Conservation (phyloP, 92 coral and sea anemone genomes). For the Porites divaricata region DNA sequence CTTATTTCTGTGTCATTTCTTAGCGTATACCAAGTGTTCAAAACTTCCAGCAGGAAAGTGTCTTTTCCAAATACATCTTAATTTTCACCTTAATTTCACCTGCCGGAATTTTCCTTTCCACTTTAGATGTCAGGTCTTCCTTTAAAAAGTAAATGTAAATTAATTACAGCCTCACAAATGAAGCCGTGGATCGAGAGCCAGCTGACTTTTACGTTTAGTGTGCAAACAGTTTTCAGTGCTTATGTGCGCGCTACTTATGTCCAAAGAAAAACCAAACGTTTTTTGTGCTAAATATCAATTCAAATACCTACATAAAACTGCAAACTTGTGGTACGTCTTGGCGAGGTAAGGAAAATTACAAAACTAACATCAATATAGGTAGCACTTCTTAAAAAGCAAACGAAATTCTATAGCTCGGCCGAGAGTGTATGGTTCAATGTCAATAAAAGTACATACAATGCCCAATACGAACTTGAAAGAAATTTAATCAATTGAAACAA, state of each 20-base stretch:
- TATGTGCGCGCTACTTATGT: neutral
- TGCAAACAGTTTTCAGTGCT: neutral
- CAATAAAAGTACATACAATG: neutral
- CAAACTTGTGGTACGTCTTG: no score
- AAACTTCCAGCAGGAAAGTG: no score
- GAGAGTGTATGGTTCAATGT: neutral
- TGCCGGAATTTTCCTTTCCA: conserved; percentile 4
- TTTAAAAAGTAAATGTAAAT: conserved; percentile 26
- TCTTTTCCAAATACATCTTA: no score
- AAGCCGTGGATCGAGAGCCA: neutral
- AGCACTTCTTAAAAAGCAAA: neutral
- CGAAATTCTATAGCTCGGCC: neutral
- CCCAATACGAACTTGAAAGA: conserved; percentile 13
- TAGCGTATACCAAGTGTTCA: no score
- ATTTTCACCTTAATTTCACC: neutral
- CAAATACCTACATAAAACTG: no score
- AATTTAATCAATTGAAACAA: neutral
- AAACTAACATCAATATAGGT: neutral
- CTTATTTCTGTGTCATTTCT: no score
- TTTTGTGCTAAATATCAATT: neutral
- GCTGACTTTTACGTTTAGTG: neutral
- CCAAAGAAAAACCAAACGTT: neutral
- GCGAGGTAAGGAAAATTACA: neutral
- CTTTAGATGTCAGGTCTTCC: neutral
- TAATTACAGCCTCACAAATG: conserved; percentile 7